Percentiles rank a stretch among this genome's conserved stretches.
Conservation (phyloP, 2,797 vertebrate genomes). For the Microctenopoma lineatum region DNA sequence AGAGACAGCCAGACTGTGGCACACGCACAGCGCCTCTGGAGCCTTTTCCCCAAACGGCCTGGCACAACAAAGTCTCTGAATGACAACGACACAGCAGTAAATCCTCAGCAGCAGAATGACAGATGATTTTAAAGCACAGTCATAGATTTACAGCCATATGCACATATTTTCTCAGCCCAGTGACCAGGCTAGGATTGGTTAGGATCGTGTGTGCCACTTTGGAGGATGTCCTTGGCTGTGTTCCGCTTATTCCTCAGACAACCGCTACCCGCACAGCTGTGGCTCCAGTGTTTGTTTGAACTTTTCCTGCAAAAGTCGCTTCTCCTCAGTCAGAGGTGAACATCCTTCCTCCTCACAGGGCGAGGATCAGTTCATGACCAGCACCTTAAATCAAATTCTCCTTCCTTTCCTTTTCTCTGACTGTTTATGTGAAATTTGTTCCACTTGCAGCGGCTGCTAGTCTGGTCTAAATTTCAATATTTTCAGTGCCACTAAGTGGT, state of each 20-base stretch:
- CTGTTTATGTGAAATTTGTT: slow-evolving; percentile 26
- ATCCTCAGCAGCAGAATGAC: slow-evolving; percentile 6
- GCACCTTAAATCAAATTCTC: background rate
- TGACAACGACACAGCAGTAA: slow-evolving; percentile 37
- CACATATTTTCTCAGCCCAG: background rate
- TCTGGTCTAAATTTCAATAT: slow-evolving; percentile 53
- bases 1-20: slow-evolving; percentile 59
- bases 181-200: background rate
- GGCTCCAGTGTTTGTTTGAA: background rate
- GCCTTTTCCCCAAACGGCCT: slow-evolving; percentile 30
- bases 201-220: background rate
- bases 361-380: background rate
- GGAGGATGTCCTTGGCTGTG: background rate
- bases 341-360: background rate
- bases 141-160: background rate
- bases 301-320: background rate
- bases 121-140: background rate
- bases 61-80: slow-evolving; percentile 31
- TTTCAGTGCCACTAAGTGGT: slow-evolving; percentile 54
- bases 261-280: no score
- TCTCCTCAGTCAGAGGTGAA: slow-evolving; percentile 1
- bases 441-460: background rate
- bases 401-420: background rate
- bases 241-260: slow-evolving; percentile 18
- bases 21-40: slow-evolving; percentile 53